Base-by-base conservation (phyloP, 1,140 invertebrate species). In the Temnothorax longispinosus region DNA sequence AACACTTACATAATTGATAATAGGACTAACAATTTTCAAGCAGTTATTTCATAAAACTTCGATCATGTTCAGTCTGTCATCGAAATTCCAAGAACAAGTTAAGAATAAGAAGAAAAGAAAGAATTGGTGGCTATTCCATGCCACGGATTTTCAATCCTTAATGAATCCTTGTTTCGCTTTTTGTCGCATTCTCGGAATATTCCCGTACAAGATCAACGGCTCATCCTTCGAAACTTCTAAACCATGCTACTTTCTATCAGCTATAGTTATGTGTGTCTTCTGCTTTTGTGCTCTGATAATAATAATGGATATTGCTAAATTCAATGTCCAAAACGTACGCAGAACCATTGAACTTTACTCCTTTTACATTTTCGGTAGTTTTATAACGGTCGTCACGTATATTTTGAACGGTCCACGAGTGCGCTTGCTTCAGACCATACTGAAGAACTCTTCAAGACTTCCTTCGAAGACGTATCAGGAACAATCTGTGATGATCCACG, bases 161-260 rank as follows among this genome's bases (percentile, higher is more conserved):
- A 90, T 93, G 82, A 54, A 65, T 6, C 89, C 89, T 0, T 89
- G 56, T 27, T 86, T 93, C 13, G 62, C 72, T 3, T n/a, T 93
- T 2, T 87, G 50, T 0, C 54, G 72, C 11, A 27, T 93, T 10
- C 60, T 85, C 3, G 93, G 93, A 21, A 67, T 41, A 67, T 0
- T 67, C 1, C 64, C 64, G 2, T 67, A 67, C 10, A 67, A 13
- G n/a, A 67, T 67, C n/a, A 67, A 65, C 35, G 8, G 3, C n/a
- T 67, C n/a, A 13, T 41, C n/a, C n/a, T 11, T 67, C 4, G 38
- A 44, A 41, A 41, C 18, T 67, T 41, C 38, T 41, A 67, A 67
- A 67, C 8, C 64, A 21, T 67, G 2, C 4, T 44, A 13, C 18
- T 13, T 67, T 67, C 10, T 38, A 13, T 67, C 64, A 35, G 18